Base-by-base conservation (phyloP, 2,888 invertebrate species). In the Troides aeacus region DNA sequence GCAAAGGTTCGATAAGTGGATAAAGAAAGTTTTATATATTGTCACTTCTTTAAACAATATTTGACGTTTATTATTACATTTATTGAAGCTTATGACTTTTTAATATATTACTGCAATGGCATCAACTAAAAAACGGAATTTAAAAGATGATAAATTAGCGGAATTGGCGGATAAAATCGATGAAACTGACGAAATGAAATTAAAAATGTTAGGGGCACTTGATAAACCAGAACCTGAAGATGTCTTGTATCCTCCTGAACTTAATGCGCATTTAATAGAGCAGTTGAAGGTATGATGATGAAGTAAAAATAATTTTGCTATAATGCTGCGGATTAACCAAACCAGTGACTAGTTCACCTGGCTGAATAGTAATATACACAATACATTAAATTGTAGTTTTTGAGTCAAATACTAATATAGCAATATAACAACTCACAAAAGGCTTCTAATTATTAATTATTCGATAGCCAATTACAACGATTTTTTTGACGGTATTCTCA, bases 221-320 rank as follows among this genome's bases (percentile, higher is more conserved):
- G 88, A 85, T 23, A 87, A 86, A 57, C 84, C 88, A 1, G 88
- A 89, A 5, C 78, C 89, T 17, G 90, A 91, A 18, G 92, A 94
- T 78, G 79, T 92, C 46, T 78, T 94, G 57, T 94, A 94, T 79
- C 94, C 95, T 0, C 88, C 94, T 57, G 94, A 95, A 79, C 77
- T 95, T n/a, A 95, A 94, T 81, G 86, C 88, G 50, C 94, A 94
- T 83, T 84, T 95, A 64, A 90, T 94, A 73, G 93, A 93, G 72
- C 94, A 94, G 78, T 86, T 95, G 56, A 92, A 93, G 85, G 95
- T 95, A 77, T 61, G 6, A 15, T 1, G 21, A 56, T 56, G 4
- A 30, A 15, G 15, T 15, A 46, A 46, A 15, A 46, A 46, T 15
- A 46, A 46, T 15, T 46, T 15, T 42, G 42, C 15, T 46, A 46